Percentiles rank a stretch among this genome's conserved stretches.
Conservation (phyloP, 1,140 invertebrate genomes). For the Pygmarrhopalites habei region DNA sequence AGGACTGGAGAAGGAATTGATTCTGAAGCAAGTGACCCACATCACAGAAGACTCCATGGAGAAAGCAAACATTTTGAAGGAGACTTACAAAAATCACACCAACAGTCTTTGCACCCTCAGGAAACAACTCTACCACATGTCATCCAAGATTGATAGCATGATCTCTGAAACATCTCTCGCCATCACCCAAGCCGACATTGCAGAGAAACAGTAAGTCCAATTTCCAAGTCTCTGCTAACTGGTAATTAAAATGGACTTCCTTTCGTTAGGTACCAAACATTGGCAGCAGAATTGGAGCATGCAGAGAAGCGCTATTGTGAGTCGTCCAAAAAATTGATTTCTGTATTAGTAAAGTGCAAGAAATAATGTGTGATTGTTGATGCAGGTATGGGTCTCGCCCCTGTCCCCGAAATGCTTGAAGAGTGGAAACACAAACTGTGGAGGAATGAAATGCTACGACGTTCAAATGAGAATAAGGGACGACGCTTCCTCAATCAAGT, state of each 20-base stretch:
- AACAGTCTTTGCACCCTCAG: constrained; percentile 15
- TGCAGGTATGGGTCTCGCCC: constrained; percentile 8
- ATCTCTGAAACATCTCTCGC: constrained; percentile 34
- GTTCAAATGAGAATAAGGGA: constrained; percentile 2
- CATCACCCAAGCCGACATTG: constrained; percentile 12
- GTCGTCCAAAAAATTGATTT: too few relatives aligned
- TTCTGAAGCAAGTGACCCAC: constrained; percentile 29
- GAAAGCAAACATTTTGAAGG: constrained; percentile 28
- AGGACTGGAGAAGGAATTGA: constrained; percentile 24
- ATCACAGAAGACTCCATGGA: constrained; percentile 11
- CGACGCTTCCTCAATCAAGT: neutral
- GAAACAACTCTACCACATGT: constrained; percentile 21
- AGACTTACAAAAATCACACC: constrained; percentile 23
- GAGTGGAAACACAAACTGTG: constrained; percentile 20
- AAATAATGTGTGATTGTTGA: too few relatives aligned
- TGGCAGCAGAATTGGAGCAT: neutral
- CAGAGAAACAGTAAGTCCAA: constrained; percentile 31
- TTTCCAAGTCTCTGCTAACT: too few relatives aligned
- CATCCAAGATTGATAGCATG: constrained; percentile 31
- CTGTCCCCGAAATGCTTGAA: constrained; percentile 1
- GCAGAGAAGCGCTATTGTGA: neutral
- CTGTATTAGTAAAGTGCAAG: too few relatives aligned
- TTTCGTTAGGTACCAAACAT: constrained; percentile 13
- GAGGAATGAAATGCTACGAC: constrained; percentile 15
- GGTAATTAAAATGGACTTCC: too few relatives aligned